A percentile compares a stretch with the other conserved stretches of the same genome.
Conservation (phyloP, 1,140 invertebrate genomes). For the Drosophila pallidifrons region DNA sequence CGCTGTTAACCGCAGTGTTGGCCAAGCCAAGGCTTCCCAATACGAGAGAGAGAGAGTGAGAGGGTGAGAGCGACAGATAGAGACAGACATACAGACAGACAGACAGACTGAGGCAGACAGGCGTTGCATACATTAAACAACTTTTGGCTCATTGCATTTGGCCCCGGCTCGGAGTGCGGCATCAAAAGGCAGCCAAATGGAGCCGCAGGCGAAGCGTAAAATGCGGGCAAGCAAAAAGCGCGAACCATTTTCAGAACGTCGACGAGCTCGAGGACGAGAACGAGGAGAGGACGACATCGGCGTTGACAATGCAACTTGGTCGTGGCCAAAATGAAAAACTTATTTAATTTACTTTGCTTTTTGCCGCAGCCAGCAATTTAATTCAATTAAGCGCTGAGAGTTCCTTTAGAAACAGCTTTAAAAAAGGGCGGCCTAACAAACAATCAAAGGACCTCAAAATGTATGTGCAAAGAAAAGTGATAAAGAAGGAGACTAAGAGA, state of each 20-base stretch:
- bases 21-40: background rate
- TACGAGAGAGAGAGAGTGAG: background rate
- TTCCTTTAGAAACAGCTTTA: slow-evolving; percentile 50
- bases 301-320: slow-evolving; percentile 81
- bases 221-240: slow-evolving; percentile 80
- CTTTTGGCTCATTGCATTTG: slow-evolving; percentile 84
- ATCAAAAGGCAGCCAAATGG: slow-evolving; percentile 67
- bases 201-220: slow-evolving; percentile 79
- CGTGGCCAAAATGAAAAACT: slow-evolving; percentile 81
- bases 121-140: slow-evolving; percentile 84
- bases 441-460: slow-evolving; percentile 15
- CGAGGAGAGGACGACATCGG: slow-evolving; percentile 61
- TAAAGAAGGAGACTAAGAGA: too few species aligned
- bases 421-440: slow-evolving; percentile 43
- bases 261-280: slow-evolving; percentile 22
- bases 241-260: slow-evolving; percentile 38
- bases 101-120: slow-evolving; percentile 25
- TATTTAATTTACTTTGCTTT: slow-evolving; percentile 84
- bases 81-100: slow-evolving; percentile 4
- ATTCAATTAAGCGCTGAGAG: slow-evolving; percentile 80
- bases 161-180: slow-evolving; percentile 28
- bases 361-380: slow-evolving; percentile 79
- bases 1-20: slow-evolving; percentile 74
- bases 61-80: background rate
- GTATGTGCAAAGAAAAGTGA: slow-evolving; percentile 4